A percentile compares a stretch with the other conserved stretches of the same genome.
Conservation (phyloP, 1,140 invertebrate genomes). For the Bombyx mori region ASM3026992v2 NC_085130.1:13083001-13083500, state of each 20-base stretch:
- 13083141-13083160: conserved; percentile 8
- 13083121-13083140: no score
- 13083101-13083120: no score
- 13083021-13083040: no score
- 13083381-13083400: conserved; percentile 17
- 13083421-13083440: conserved; percentile 17
- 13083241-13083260: no score
- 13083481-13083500: conserved; percentile 9
- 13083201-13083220: no score
- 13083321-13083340: conserved; percentile 21
- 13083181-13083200: conserved; percentile 7
- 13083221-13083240: no score
- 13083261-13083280: conserved; percentile 19
- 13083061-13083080: no score
- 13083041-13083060: no score
- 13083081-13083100: no score
- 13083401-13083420: conserved; percentile 17
- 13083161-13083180: conserved; percentile 24
- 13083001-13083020: no score
- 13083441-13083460: conserved; percentile 8
- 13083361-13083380: conserved; percentile 17
- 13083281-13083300: conserved; percentile 22
- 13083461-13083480: conserved; percentile 7
- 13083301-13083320: conserved; percentile 22
- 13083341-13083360: conserved; percentile 17